Base-by-base conservation (phyloP, 1,140 invertebrate species). In the Anastrepha obliqua region DNA sequence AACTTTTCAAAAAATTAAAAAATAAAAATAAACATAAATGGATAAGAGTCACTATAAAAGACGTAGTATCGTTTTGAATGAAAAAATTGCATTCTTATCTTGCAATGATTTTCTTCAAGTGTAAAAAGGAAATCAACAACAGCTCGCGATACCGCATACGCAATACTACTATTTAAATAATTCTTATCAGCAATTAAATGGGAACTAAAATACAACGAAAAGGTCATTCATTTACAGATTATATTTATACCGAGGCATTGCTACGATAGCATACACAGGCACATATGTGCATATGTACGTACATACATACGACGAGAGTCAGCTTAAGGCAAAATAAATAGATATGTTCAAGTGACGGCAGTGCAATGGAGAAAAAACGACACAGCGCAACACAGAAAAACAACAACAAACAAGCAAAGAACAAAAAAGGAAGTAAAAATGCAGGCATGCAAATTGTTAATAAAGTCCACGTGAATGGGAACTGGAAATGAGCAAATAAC, bases 141-240 rank as follows among this genome's bases (percentile, higher is more conserved):
- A 47, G 3, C 13, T 74, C 4, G 74, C 20, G 47, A 55, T 55
- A 55, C 44, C 3, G 44, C 17, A 81, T 55, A 55, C 44, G 17
- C 44, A 81, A 81, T 81, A 81, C 17, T 81, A 55, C n/a, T 81
- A 55, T 81, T 81, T 55, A 81, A 81, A 81, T 51, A 55, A 81
- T 55, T 81, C 74, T 81, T 81, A 81, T 81, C 74, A 81, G 74
- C 17, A 81, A 81, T 81, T 51, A 55, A 81, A 81, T 81, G 47
- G 44, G 74, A 8, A 81, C 42, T 20, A 39, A 42, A 39, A 55
- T 15, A 20, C 51, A 81, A 81, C 17, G 15, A 55, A 81, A 58
- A 81, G 44, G 74, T 81, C 74, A 81, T 55, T 81, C 74, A 58
- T 55, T 81, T 81, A 20, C 47, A 81, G 74, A 81, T 13, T 55